These are phyloP conservation scores for Pangasius macronema DNA, from an alignment of 2,797 vertebrate species.

Conservation along the genomic window DNA sequence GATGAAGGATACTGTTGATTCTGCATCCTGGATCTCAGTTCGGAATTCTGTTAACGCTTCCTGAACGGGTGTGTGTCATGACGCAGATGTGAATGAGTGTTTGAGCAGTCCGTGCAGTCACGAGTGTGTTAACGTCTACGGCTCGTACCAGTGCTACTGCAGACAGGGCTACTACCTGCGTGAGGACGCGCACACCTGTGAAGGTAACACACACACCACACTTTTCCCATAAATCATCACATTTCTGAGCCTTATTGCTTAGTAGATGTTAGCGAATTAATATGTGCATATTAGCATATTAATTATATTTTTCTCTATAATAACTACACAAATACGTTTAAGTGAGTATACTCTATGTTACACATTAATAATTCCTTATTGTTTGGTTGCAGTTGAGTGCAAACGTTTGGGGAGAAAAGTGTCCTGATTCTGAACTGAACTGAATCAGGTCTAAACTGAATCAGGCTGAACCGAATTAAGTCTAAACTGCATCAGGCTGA, in stretches of 20 bases:
- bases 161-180: slow-evolving; percentile 87
- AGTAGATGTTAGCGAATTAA: no score
- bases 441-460: not conserved
- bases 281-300: no score
- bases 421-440: not conserved
- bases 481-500: no score
- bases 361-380: not conserved
- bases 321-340: not conserved
- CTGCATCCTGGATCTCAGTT: not conserved
- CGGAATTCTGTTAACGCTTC: not conserved
- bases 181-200: slow-evolving; percentile 87
- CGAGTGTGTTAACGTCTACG: slow-evolving; percentile 92
- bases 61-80: not conserved
- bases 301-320: not conserved
- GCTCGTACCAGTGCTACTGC: slow-evolving; percentile 97
- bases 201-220: slow-evolving; percentile 71
- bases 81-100: slow-evolving; percentile 89
- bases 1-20: not conserved
- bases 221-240: not conserved
- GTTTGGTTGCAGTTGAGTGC: not conserved
- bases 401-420: not conserved
- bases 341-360: not conserved
- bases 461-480: no score
- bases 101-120: slow-evolving; percentile 86
- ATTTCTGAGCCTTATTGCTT: not conserved